Evolutionary conservation across 2,888 invertebrate species (phyloP), one percentile per base, ranked within the genome.

Genomic region (Toxonevra muliebris): DNA sequence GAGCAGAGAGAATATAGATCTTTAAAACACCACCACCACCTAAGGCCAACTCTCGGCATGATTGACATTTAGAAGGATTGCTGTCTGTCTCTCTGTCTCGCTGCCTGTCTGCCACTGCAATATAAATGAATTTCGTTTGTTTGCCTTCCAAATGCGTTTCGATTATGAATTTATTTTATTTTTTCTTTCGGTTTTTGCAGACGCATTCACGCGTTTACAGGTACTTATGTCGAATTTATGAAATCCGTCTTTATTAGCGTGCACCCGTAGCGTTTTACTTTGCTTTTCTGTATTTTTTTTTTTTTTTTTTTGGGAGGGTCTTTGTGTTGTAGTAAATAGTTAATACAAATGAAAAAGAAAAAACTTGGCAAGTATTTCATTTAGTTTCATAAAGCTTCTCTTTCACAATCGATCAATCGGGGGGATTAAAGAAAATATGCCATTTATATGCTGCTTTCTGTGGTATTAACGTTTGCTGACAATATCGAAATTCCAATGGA

Each of bases 41-140:
- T 61, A 17, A 40, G 61, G 61, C 61, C 60, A 20, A 66, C 50
- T 57, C 66, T 75, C 69, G 72, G 65, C 71, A 62, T 79, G 79
- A 81, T 80, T 81, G 80, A 79, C 81, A 80, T 75, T 77, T 73
- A 73, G 71, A 72, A 69, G 73, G 74, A 72, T 72, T 70, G 68
- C 17, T 55, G 30, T 71, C 50, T 66, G n/a, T 17, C n/a, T 4
- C 15, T 17, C 15, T 53, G 15, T 17, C 53, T 17, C 53, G n/a
- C 11, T 53, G 53, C 19, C 19, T 53, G 53, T 17, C 53, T 53
- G 12, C 48, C 12, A 48, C 8, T 19, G 48, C 19, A 42, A 30
- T 4, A 2, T 30, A 7, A 30, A 30, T 30, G 30, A 30, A 30
- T 30, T 30, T 30, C 7, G 30, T 30, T 30, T 30, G 30, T 30